Percentiles rank a stretch among this genome's conserved stretches.
phyloP scores from a whole-genome alignment of 2,888 invertebrate genomes.

The Chymomyza amoena region DNA sequence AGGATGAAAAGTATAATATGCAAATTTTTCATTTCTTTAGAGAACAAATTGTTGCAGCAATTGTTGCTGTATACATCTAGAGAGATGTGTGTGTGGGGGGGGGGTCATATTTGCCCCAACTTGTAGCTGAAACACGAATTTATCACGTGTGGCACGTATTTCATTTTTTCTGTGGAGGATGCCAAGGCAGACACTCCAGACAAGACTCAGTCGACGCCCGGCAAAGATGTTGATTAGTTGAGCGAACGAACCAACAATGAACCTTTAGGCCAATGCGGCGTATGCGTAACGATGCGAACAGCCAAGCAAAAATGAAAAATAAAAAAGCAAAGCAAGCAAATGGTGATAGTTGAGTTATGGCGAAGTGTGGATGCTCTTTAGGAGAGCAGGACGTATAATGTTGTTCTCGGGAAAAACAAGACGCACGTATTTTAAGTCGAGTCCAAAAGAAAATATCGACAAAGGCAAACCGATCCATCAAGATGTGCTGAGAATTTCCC shows the following conservation, averaged over 20 bases:
- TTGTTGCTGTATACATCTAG: constrained; percentile 39
- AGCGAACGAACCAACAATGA: constrained; percentile 47
- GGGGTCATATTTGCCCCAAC: constrained; percentile 5
- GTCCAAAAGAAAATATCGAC: too few species aligned
- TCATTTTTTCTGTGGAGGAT: constrained; percentile 54
- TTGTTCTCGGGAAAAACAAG: not conserved
- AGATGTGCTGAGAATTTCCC: too few species aligned
- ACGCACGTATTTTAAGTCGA: too few species aligned
- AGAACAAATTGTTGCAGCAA: constrained; percentile 57
- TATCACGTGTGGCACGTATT: constrained; percentile 70
- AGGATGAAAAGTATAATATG: constrained; percentile 43
- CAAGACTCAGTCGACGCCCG: not conserved
- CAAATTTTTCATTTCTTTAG: constrained; percentile 41
- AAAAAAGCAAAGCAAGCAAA: not conserved
- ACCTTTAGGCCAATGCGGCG: constrained; percentile 42
- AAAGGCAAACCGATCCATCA: too few species aligned
- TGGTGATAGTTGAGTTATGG: not conserved
- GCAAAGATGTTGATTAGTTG: constrained; percentile 36
- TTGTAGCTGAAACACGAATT: constrained; percentile 46
- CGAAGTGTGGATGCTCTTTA: not conserved
- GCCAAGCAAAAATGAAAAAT: not conserved
- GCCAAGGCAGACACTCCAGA: not conserved
- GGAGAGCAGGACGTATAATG: not conserved
- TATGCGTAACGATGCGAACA: constrained; percentile 44
- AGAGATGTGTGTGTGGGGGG: not conserved